Evolutionary conservation across 2,888 invertebrate genomes (phyloP), one percentile per base, ranked within the genome.

Genomic region (Pseudolycoriella hygida): DNA sequence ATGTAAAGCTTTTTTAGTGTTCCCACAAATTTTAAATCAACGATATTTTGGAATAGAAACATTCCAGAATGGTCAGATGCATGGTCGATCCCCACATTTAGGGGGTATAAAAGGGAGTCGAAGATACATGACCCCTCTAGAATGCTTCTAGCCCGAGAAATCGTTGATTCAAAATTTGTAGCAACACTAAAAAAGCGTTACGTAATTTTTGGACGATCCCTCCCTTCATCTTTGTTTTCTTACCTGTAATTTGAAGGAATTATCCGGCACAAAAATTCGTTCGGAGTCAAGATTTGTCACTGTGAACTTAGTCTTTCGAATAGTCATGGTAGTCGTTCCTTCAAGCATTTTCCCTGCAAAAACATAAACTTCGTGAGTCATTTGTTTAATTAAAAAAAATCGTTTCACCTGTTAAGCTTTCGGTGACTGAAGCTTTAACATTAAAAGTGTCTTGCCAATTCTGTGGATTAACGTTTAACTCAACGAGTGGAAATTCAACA

Each of bases 361-460:
- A n/a, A n/a, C n/a, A n/a, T n/a, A n/a, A 19, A 5, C 18, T 20
- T 10, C n/a, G 17, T 31, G 10, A 20, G 8, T 19, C 11, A 41
- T n/a, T 6, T 11, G 15, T 17, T 6, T 3, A 14, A 39, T 17
- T 39, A 11, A 10, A 39, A 17, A 17, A 15, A 40, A 17, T 18
- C 11, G 3, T 11, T 17, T 8, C 6, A 32, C 83, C 75, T 2
- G 94, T 94, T 52, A 89, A 71, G 46, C 78, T 78, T 68, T 97
- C 96, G 60, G 92, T 90, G 2, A 96, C 79, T 5, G 84, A 80
- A 1, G 89, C 93, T 58, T 89, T 82, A 41, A 94, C 74, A 30
- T 86, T 76, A 40, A 94, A 76, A 18, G 80, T 79, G 52, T 89
- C 72, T 54, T 82, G 79, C 53, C 77, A 85, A 55, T 83, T 66